Evolutionary conservation across 2,113 vertebrate species (phyloP), one percentile per base, ranked within the genome.

Genomic region (Pygoscelis antarcticus): DNA sequence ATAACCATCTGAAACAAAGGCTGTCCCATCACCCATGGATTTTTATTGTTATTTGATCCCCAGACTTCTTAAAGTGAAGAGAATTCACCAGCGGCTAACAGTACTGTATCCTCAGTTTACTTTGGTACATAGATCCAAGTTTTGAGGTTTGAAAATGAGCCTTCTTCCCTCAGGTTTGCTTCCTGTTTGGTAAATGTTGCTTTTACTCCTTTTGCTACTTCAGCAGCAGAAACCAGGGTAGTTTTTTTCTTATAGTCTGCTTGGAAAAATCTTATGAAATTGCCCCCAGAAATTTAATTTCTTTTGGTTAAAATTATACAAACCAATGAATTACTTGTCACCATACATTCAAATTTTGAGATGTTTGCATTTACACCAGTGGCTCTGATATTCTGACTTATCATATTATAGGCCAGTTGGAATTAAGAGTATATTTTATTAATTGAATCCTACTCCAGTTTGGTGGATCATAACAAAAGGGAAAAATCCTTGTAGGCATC

Each of bases 1-100:
- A 71, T 5, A n/a, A 16, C 36, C 32, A 6, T 29, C 49, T 65
- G 40, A 42, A 79, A 68, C 64, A 87, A 70, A 66, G 38, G 32
- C 6, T 2, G 30, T 40, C 42, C 66, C 34, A 22, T 34, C 52
- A 42, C 8, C 26, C 47, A 7, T 5, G 32, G 68, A 47, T 49
- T 92, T 83, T 76, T 60, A 34, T 30, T 0, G 0, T 66, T 60
- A 13, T 55, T 84, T 66, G 72, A 71, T 44, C 30, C 13, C 7
- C 15, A 54, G 54, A 61, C 46, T 84, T 61, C 89, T 65, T 23
- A 10, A 77, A 72, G 25, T 10, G 49, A 58, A 54, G 23, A 61
- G 55, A 54, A 75, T 51, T 64, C 51, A 58, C 0, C 1, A 60
- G 38, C 0, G 0, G 25, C 25, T 58, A 64, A 54, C 36, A 77